Evolutionary conservation across 2,888 invertebrate genomes (phyloP).

Genomic region (Campopleginae sp.): DNA sequence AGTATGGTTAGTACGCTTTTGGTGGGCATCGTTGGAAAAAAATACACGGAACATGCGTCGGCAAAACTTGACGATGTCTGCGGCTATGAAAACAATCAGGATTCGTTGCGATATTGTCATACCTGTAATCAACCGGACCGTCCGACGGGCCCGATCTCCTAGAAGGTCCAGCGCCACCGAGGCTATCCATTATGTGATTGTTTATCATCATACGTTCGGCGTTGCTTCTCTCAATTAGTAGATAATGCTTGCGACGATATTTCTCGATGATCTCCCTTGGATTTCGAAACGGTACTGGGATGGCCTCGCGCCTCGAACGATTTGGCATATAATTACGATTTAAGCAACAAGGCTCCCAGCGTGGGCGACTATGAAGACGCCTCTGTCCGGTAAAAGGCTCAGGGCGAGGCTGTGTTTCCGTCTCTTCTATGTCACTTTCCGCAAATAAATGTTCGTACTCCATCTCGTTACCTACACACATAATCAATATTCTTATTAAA

Average conservation of each 20-base stretch:
- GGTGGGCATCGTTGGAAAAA: no score
- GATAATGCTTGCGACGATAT: constrained; percentile 73
- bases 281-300: constrained; percentile 65
- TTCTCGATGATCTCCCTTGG: constrained; percentile 69
- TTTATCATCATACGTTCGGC: constrained; percentile 70
- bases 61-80: neutral
- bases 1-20: no score
- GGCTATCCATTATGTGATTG: constrained; percentile 72
- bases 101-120: constrained; percentile 2
- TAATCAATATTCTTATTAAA: constrained; percentile 29
- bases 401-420: constrained; percentile 79
- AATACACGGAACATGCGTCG: neutral
- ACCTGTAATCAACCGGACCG: constrained; percentile 79
- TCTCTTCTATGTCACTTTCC: constrained; percentile 88
- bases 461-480: constrained; percentile 86
- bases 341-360: constrained; percentile 70
- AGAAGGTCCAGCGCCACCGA: constrained; percentile 80
- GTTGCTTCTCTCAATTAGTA: constrained; percentile 73
- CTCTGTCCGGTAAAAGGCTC: constrained; percentile 74
- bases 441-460: constrained; percentile 88
- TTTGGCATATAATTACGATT: constrained; percentile 76
- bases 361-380: constrained; percentile 70
- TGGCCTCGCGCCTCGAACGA: constrained; percentile 71
- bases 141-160: constrained; percentile 74
- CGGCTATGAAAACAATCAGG: neutral